A percentile compares a stretch with the other conserved stretches of the same genome.
These are phyloP conservation scores for Pelobates fuscus DNA, from an alignment of 2,113 vertebrate genomes.

Conservation along the genomic window DNA sequence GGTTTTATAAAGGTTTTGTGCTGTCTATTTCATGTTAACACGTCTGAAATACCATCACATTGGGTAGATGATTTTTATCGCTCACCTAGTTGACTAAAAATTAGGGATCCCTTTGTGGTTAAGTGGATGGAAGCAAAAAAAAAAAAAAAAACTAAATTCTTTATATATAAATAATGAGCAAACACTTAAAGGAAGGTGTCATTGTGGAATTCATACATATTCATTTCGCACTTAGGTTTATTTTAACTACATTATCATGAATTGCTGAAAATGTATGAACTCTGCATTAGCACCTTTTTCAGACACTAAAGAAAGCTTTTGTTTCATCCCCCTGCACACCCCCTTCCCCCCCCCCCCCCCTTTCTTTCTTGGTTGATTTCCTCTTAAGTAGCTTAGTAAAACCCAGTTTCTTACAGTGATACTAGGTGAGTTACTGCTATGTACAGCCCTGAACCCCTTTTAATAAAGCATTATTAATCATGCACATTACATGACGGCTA, in stretches of 20 bases:
- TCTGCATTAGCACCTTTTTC: slow-evolving; percentile 29
- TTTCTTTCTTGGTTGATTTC: too few species aligned
- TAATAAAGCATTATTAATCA: too few species aligned
- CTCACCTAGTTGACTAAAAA: neutral
- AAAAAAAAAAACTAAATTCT: neutral
- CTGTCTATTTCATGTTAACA: too few species aligned
- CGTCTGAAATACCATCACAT: too few species aligned
- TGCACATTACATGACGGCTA: too few species aligned
- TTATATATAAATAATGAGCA: slow-evolving; percentile 9
- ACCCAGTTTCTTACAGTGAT: too few species aligned
- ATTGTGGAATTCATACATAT: slow-evolving; percentile 39
- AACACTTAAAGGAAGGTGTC: slow-evolving; percentile 21
- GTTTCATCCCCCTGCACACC: neutral
- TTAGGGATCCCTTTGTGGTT: slow-evolving; percentile 34
- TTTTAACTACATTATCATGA: slow-evolving; percentile 46
- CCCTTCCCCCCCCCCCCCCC: too few species aligned
- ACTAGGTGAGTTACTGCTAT: too few species aligned
- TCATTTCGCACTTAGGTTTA: slow-evolving; percentile 35
- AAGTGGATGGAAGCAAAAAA: neutral
- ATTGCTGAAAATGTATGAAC: slow-evolving; percentile 35
- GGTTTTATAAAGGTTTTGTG: too few species aligned
- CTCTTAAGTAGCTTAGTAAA: too few species aligned
- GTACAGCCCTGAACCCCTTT: too few species aligned
- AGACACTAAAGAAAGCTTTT: slow-evolving; percentile 10
- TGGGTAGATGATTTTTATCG: too few species aligned